Evolutionary conservation across 2,888 invertebrate species (phyloP), one percentile per base, ranked within the genome.

Genomic region (Drosophila phalerata): DNA sequence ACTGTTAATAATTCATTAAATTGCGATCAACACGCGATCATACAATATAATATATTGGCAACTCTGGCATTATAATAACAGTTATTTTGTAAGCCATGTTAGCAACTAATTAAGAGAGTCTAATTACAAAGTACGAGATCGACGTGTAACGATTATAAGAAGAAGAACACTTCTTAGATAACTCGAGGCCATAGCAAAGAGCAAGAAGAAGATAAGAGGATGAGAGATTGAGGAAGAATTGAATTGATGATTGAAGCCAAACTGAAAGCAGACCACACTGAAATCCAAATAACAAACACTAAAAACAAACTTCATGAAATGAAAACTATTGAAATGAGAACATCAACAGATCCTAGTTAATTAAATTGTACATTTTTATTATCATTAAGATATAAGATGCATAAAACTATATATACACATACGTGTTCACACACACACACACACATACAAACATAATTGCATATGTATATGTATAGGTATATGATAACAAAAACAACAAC

Each of bases 291-390:
- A 55, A 53, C 51, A 63, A 65, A 57, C 19, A 53, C 40, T 28
- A 55, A 40, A 63, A 40, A 49, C 5, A n/a, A 49, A 62, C 15
- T 13, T 17, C 37, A 55, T 3, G 9, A 25, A 43, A 30, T 37
- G 28, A 67, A 70, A 66, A 70, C 71, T 63, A 66, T 49, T 43
- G 55, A 58, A 13, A 53, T 40, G 56, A 62, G 43, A 78, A 64
- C 73, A 79, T 64, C 69, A 69, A 73, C 74, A 87, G 79, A 81
- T 83, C 86, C 85, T 88, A 87, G 86, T 81, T 87, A 86, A 85
- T 85, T 78, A 85, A 85, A 89, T 83, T 87, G 88, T 87, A 89
- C 60, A 87, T 87, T 89, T 89, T 73, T 88, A 88, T 73, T 88
- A 88, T 86, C 87, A 86, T 76, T 84, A 76, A 88, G 68, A 42